Percentiles rank a stretch among this genome's conserved stretches.
Evolutionary conservation across 2,797 vertebrate species (phyloP).

Genomic region (Cossypha dichroa): DNA sequence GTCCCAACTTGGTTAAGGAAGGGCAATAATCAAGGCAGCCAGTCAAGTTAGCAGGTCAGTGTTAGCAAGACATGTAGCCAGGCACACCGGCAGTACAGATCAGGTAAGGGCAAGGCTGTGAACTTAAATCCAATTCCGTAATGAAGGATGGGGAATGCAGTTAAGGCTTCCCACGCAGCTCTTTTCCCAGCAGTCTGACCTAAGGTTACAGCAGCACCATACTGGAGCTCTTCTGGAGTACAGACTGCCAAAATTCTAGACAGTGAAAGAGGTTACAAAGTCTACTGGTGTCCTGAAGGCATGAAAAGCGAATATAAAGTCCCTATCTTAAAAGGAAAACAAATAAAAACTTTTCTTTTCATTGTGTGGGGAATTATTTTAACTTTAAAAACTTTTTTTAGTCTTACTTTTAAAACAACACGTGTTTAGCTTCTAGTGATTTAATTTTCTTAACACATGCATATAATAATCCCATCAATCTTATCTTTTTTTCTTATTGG

Average conservation of each 20-base stretch:
- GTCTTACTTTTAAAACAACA: not conserved
- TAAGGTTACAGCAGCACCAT: fast-evolving
- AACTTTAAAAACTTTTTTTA: not conserved
- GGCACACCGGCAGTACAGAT: not conserved
- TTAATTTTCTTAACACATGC: not conserved
- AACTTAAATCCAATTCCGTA: not conserved
- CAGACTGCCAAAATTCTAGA: not conserved
- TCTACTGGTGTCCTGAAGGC: not conserved
- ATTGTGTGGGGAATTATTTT: not conserved
- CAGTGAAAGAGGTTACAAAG: not conserved
- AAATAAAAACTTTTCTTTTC: not conserved
- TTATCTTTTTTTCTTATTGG: not conserved
- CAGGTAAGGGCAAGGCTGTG: not conserved
- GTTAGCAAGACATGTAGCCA: not conserved
- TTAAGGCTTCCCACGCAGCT: not conserved
- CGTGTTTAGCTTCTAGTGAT: fast-evolving
- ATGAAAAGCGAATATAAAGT: not conserved
- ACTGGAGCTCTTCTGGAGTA: not conserved
- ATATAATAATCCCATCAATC: not conserved
- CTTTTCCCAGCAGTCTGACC: not conserved
- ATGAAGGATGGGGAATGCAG: not conserved
- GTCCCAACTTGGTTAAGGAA: not conserved
- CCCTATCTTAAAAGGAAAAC: not conserved
- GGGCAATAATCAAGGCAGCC: not conserved
- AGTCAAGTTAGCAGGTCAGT: not conserved